Conservation (phyloP, 2,797 vertebrate species). For the Echeneis naucrates region DNA sequence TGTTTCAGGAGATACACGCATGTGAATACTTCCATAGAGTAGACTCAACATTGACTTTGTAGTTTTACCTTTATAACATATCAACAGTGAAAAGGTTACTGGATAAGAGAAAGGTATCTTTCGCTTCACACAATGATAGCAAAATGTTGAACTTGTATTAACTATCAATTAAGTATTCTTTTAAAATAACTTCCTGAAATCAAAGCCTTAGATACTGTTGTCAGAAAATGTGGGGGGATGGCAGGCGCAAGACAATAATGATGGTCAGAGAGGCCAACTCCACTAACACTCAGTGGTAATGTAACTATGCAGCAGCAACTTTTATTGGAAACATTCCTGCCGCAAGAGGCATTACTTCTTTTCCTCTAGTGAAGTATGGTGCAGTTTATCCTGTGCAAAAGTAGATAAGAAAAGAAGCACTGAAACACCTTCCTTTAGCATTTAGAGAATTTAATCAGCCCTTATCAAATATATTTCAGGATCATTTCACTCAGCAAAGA, state of each 20-base stretch:
- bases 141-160: slow-evolving; percentile 23
- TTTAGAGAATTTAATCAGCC: too few species aligned
- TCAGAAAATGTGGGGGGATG: slow-evolving; percentile 3
- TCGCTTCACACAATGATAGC: slow-evolving; percentile 13
- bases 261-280: neutral
- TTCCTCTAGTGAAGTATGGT: neutral
- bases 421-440: too few species aligned
- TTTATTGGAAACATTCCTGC: too few species aligned
- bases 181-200: slow-evolving; percentile 3
- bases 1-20: slow-evolving; percentile 44
- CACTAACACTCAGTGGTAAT: too few species aligned
- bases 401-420: neutral
- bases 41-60: neutral
- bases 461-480: too few species aligned
- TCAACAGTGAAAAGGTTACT: too few species aligned
- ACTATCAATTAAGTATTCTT: slow-evolving; percentile 24
- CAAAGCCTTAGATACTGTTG: slow-evolving; percentile 11
- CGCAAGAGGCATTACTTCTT: neutral
- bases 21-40: slow-evolving; percentile 9
- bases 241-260: too few species aligned
- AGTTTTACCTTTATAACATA: too few species aligned
- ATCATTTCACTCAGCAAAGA: too few species aligned
- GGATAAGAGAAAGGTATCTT: too few species aligned
- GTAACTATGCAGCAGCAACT: too few species aligned
- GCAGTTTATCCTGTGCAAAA: neutral